Percentiles rank a stretch among this genome's conserved stretches.
These are phyloP conservation scores for Fragum whitleyi DNA, from an alignment of 2,888 invertebrate genomes.

Conservation along the genomic window DNA sequence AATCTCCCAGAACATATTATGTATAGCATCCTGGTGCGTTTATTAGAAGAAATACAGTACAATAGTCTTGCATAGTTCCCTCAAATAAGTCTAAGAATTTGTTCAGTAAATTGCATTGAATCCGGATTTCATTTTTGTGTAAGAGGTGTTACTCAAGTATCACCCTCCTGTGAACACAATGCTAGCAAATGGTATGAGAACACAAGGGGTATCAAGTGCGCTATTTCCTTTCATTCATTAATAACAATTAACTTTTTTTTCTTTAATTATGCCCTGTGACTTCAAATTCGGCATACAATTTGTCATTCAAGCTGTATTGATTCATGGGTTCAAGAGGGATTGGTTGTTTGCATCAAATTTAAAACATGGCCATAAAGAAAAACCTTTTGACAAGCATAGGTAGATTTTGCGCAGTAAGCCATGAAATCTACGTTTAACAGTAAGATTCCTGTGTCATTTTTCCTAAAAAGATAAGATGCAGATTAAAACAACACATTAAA, in stretches of 20 bases:
- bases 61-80: too few species aligned
- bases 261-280: slow-evolving; percentile 8
- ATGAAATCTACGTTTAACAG: too few species aligned
- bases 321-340: slow-evolving; percentile 6
- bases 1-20: too few species aligned
- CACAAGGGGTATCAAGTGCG: slow-evolving; percentile 20
- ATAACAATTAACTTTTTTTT: slow-evolving; percentile 25
- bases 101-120: not conserved
- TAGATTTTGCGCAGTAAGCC: too few species aligned
- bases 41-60: too few species aligned
- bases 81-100: not conserved
- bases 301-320: slow-evolving; percentile 3
- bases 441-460: too few species aligned
- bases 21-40: too few species aligned
- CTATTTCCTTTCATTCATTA: slow-evolving; percentile 25
- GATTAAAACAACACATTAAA: too few species aligned
- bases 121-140: not conserved
- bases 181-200: not conserved
- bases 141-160: not conserved
- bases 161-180: not conserved
- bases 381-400: too few species aligned
- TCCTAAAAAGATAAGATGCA: too few species aligned
- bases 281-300: not conserved
- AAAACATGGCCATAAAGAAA: too few species aligned
- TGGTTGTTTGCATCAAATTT: too few species aligned